Evolutionary conservation across 2,113 vertebrate species (phyloP), one percentile per base, ranked within the genome.

Genomic region (Lepus europaeus): DNA sequence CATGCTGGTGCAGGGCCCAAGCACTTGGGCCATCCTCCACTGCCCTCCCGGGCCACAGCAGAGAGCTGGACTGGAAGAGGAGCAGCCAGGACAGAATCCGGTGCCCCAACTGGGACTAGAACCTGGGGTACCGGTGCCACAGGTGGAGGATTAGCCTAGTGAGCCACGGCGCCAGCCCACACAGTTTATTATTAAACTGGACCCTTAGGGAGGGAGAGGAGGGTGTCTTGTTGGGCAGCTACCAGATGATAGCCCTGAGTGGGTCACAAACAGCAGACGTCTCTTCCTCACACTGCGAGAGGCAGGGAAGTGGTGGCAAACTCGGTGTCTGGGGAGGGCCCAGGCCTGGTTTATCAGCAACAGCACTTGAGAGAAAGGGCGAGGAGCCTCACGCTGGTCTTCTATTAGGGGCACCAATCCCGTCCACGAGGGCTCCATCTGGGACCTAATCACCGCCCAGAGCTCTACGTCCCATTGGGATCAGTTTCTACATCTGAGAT

Each of bases 321-420:
- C 7, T 22, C 1, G 6, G 13, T 3, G 10, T 51, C 33, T 36
- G 59, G 23, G 10, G 22, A 56, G n/a, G n/a, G 31, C 23, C 56
- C 49, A 27, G 23, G 9, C 31, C 3, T 12, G 39, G 70, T 33
- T 73, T 31, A 33, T 11, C 33, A 27, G 4, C 7, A n/a, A 23
- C 59, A 9, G 36, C 56, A 39, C 9, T 1, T 25, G 53, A 36
- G 9, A 59, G 61, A 51, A 68, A 33, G 49, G 13, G 1, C 20
- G 23, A 39, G 0, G 2, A 19, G 12, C 19, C 68, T 64, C 31
- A 49, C 39, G 61, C 59, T 74, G 33, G 5, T 22, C 4, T 72
- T 73, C 17, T 49, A 11, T 51, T 0, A 22, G 9, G 6, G 31
- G 8, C 12, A 36, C n/a, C 0, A 27, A 25, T 13, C 19, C 20